Evolutionary conservation across 2,113 vertebrate species (phyloP).

Genomic region (Halcyon malimbica): DNA sequence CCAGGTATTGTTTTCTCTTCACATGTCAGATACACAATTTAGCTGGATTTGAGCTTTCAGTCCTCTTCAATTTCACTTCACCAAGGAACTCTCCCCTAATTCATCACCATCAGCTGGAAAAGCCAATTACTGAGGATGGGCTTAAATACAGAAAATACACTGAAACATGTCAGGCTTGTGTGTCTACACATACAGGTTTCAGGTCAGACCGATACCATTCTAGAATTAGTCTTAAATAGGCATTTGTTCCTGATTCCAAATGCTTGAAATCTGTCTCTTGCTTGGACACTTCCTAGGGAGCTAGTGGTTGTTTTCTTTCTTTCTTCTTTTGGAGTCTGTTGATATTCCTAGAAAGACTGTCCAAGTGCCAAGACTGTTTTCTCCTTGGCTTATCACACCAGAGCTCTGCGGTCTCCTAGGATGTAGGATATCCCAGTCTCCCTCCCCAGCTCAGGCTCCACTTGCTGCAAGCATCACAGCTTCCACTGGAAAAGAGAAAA

Average conservation of each 20-base stretch:
- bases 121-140: neutral
- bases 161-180: neutral
- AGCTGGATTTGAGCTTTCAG: conserved; percentile 1
- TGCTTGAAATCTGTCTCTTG: neutral
- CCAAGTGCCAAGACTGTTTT: neutral
- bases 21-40: neutral
- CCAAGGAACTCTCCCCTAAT: neutral
- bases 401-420: neutral
- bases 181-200: neutral
- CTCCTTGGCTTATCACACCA: neutral
- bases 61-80: neutral
- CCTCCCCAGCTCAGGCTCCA: neutral
- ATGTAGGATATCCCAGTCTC: neutral
- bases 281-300: neutral
- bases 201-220: neutral
- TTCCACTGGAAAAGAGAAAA: neutral
- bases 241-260: neutral
- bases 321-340: neutral
- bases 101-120: neutral
- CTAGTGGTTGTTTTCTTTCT: neutral
- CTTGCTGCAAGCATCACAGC: neutral
- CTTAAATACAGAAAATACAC: neutral
- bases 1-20: neutral
- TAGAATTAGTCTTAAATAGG: neutral
- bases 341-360: neutral